Evolutionary conservation across 2,113 vertebrate species (phyloP).

Genomic region (Sander lucioperca): DNA sequence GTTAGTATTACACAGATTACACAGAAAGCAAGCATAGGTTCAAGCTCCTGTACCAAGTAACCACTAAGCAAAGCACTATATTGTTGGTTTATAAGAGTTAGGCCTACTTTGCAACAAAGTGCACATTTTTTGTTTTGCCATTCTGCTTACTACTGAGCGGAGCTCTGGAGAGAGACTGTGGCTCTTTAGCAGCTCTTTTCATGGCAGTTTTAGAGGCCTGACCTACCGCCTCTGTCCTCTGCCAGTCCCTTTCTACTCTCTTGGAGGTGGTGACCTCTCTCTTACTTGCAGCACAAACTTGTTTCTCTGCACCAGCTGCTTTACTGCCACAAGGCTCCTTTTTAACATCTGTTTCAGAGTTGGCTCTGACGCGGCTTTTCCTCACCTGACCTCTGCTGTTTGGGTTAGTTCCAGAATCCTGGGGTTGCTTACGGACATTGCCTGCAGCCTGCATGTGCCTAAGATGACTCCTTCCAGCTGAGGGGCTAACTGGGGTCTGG

Average conservation of each 20-base stretch:
- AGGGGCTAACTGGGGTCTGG: slow-evolving; percentile 79
- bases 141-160: slow-evolving; percentile 68
- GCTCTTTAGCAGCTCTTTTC: slow-evolving; percentile 74
- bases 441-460: slow-evolving; percentile 79
- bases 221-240: slow-evolving; percentile 65
- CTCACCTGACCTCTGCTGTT: slow-evolving; percentile 69
- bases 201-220: slow-evolving; percentile 64
- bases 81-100: slow-evolving; percentile 47
- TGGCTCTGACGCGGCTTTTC: slow-evolving; percentile 73
- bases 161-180: slow-evolving; percentile 67
- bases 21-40: slow-evolving; percentile 75
- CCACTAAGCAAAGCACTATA: slow-evolving; percentile 48
- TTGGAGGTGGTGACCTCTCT: slow-evolving; percentile 67
- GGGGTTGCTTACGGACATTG: slow-evolving; percentile 73
- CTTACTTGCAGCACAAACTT: slow-evolving; percentile 63
- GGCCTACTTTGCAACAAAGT: slow-evolving; percentile 82
- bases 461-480: slow-evolving; percentile 74
- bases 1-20: slow-evolving; percentile 74
- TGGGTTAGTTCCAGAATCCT: slow-evolving; percentile 60
- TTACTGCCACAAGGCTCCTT: slow-evolving; percentile 70
- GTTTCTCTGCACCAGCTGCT: slow-evolving; percentile 72
- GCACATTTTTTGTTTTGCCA: slow-evolving; percentile 81
- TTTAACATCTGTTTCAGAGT: slow-evolving; percentile 77
- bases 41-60: slow-evolving; percentile 60
- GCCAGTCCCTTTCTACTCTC: slow-evolving; percentile 77